Evolutionary conservation across 2,888 invertebrate genomes (phyloP).

Genomic region (Ophion slaviceki): DNA sequence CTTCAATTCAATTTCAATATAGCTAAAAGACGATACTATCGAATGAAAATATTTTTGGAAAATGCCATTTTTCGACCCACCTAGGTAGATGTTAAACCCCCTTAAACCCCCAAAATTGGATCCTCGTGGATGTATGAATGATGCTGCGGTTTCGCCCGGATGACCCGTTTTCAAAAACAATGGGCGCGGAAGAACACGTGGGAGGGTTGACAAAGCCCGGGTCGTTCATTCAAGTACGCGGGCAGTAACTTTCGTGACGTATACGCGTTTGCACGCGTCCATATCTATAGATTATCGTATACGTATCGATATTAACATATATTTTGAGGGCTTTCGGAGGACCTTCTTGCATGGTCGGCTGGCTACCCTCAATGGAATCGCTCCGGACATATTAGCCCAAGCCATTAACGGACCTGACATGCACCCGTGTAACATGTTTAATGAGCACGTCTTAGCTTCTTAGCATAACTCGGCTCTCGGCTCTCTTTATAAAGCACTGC

Average conservation of each 20-base stretch:
- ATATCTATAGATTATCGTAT: not conserved
- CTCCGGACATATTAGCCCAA: conserved; percentile 68
- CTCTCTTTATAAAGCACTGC: conserved; percentile 73
- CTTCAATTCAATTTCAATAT: too few relatives aligned
- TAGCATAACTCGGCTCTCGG: conserved; percentile 72
- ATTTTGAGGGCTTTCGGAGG: conserved; percentile 30
- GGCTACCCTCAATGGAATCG: conserved; percentile 69
- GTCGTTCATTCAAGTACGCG: conserved; percentile 14
- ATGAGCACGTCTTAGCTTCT: conserved; percentile 78
- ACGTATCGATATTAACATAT: conserved; percentile 39
- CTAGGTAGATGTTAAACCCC: too few relatives aligned
- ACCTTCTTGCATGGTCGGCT: conserved; percentile 68
- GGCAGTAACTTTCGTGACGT: not conserved
- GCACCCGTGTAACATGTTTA: conserved; percentile 75
- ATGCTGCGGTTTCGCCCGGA: conserved; percentile 43
- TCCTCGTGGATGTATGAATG: not conserved
- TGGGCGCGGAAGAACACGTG: conserved; percentile 15
- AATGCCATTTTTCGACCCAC: too few relatives aligned
- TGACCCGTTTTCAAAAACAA: conserved; percentile 46
- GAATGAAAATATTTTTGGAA: too few relatives aligned
- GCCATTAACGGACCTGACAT: conserved; percentile 74
- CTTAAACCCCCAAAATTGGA: too few relatives aligned
- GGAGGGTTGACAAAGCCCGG: conserved; percentile 12
- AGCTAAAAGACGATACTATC: too few relatives aligned
- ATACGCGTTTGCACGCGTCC: too few relatives aligned